Conservation (phyloP, 2,888 invertebrate species). For the Nasonia oneida region DNA sequence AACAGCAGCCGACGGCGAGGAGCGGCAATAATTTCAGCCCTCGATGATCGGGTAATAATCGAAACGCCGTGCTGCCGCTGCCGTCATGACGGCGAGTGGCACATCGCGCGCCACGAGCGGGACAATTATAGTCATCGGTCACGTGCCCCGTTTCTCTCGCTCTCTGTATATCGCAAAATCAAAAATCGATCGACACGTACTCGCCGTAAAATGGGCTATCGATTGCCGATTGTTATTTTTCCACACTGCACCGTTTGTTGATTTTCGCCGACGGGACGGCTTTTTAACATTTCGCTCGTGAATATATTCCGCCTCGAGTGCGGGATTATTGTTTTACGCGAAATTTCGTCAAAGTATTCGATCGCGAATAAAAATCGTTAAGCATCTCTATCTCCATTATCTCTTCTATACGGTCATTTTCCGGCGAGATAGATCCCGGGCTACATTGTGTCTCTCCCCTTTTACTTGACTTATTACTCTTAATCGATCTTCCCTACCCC, state of each 20-base stretch:
- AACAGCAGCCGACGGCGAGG: not conserved
- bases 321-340: not conserved
- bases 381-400: not conserved
- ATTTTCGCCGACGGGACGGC: not conserved
- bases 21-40: not conserved
- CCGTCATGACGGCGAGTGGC: not conserved
- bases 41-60: slow-evolving; percentile 22
- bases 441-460: no score
- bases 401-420: not conserved
- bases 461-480: slow-evolving; percentile 30
- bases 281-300: not conserved
- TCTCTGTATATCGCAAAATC: slow-evolving; percentile 4
- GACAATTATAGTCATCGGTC: slow-evolving; percentile 39
- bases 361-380: not conserved
- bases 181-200: slow-evolving; percentile 53
- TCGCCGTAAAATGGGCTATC: slow-evolving; percentile 45
- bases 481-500: slow-evolving; percentile 30
- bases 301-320: not conserved
- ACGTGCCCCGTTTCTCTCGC: not conserved
- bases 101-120: not conserved
- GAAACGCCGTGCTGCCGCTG: not conserved
- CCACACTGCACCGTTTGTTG: not conserved
- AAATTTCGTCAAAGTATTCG: no score
- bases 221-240: slow-evolving; percentile 34
- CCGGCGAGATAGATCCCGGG: not conserved